Evolutionary conservation across 2,113 vertebrate species (phyloP).

Genomic region (Typhlomys cinereus): DNA sequence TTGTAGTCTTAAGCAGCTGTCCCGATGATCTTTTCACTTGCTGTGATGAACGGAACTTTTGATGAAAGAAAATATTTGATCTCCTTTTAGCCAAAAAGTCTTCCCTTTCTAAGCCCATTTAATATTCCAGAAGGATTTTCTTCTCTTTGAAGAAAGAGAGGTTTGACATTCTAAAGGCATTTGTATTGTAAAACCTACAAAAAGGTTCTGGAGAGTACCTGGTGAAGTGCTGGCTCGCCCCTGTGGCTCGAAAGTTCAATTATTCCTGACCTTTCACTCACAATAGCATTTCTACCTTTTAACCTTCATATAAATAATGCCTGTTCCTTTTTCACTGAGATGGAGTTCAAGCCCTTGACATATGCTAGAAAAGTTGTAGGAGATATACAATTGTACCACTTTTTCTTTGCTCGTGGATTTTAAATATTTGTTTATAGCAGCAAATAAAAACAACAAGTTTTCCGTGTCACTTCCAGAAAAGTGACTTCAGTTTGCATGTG

Average conservation of each 20-base stretch:
- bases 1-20: conserved; percentile 70
- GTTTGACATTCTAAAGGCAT: conserved; percentile 73
- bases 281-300: conserved; percentile 77
- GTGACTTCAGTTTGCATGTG: background rate
- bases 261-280: conserved; percentile 73
- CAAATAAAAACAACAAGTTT: conserved; percentile 69
- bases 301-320: conserved; percentile 70
- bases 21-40: conserved; percentile 73
- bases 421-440: conserved; percentile 65
- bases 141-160: conserved; percentile 75
- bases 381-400: conserved; percentile 67
- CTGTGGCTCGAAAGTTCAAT: conserved; percentile 77
- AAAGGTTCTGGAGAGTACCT: conserved; percentile 73
- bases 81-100: conserved; percentile 74
- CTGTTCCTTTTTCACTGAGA: conserved; percentile 64
- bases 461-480: conserved; percentile 55
- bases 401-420: conserved; percentile 73
- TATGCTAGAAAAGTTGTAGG: conserved; percentile 68
- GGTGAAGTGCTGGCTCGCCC: conserved; percentile 74
- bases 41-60: conserved; percentile 74
- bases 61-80: conserved; percentile 81
- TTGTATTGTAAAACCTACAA: conserved; percentile 76
- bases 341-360: conserved; percentile 75
- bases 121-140: conserved; percentile 73
- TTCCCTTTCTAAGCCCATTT: conserved; percentile 62